phyloP scores from a whole-genome alignment of 2,888 invertebrate species.

The Xestia sexstrigata region DNA sequence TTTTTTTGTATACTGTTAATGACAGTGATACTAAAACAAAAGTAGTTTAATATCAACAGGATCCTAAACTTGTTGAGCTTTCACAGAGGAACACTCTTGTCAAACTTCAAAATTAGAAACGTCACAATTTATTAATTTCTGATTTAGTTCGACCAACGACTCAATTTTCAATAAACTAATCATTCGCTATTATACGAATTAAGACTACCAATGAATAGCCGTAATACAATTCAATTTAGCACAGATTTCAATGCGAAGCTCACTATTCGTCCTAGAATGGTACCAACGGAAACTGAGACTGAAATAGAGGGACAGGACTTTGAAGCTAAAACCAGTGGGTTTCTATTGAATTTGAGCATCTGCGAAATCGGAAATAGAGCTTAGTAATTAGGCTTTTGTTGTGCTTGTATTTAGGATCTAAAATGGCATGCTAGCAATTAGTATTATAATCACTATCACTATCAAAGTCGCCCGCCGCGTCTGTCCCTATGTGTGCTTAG shows the following conservation, averaged over 20 bases:
- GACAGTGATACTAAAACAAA: too few species aligned
- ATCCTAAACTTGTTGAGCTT: background rate
- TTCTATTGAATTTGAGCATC: conserved; percentile 9
- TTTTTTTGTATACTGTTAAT: too few species aligned
- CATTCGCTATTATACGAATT: conserved; percentile 2
- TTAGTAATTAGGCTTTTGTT: conserved; percentile 20
- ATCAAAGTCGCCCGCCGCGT: too few species aligned
- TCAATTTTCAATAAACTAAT: conserved; percentile 7
- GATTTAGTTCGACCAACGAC: background rate
- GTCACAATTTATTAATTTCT: background rate
- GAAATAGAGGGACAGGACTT: conserved; percentile 30
- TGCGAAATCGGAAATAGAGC: conserved; percentile 7
- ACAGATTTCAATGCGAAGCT: conserved; percentile 24
- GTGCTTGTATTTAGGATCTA: background rate
- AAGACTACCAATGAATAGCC: conserved; percentile 25
- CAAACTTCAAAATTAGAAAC: background rate
- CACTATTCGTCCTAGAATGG: conserved; percentile 31
- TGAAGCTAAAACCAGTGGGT: conserved; percentile 3
- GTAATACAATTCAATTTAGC: conserved; percentile 19
- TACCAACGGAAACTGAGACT: conserved; percentile 28
- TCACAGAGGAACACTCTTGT: background rate
- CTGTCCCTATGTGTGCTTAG: too few species aligned
- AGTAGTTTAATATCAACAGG: too few species aligned
- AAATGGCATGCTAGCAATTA: background rate
- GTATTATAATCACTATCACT: background rate